phyloP scores from a whole-genome alignment of 2,888 invertebrate species.

The Watsonalla binaria region DNA sequence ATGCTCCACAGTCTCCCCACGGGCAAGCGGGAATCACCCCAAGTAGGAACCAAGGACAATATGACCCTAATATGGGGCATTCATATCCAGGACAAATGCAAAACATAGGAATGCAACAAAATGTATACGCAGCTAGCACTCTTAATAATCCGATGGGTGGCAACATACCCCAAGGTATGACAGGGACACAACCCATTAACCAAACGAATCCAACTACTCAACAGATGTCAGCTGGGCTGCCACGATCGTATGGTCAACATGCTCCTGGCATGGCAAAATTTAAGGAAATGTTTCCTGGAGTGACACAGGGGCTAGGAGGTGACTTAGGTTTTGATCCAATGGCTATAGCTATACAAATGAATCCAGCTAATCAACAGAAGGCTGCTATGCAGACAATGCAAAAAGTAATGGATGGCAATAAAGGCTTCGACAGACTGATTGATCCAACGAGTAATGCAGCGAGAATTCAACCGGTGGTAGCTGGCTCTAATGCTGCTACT shows the following conservation, averaged over 20 bases:
- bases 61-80: constrained; percentile 13
- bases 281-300: constrained; percentile 66
- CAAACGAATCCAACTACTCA: constrained; percentile 20
- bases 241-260: constrained; percentile 40
- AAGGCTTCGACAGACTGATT: constrained; percentile 10
- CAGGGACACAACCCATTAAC: constrained; percentile 14
- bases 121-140: constrained; percentile 18
- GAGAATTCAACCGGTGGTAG: constrained; percentile 13
- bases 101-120: constrained; percentile 21
- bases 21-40: constrained; percentile 27
- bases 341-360: constrained; percentile 71
- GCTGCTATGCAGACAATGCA: constrained; percentile 51
- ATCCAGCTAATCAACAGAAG: constrained; percentile 60
- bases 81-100: constrained; percentile 19
- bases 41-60: constrained; percentile 17
- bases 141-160: constrained; percentile 17
- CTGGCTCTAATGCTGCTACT: constrained; percentile 25
- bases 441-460: constrained; percentile 2
- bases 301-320: constrained; percentile 42
- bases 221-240: constrained; percentile 19
- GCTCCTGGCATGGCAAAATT: constrained; percentile 54
- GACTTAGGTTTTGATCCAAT: constrained; percentile 68
- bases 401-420: constrained; percentile 43
- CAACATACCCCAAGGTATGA: constrained; percentile 12
- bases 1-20: constrained; percentile 35